These are phyloP conservation scores for Anoura caudifer DNA, from an alignment of 2,113 vertebrate species.

Conservation along the genomic window DNA sequence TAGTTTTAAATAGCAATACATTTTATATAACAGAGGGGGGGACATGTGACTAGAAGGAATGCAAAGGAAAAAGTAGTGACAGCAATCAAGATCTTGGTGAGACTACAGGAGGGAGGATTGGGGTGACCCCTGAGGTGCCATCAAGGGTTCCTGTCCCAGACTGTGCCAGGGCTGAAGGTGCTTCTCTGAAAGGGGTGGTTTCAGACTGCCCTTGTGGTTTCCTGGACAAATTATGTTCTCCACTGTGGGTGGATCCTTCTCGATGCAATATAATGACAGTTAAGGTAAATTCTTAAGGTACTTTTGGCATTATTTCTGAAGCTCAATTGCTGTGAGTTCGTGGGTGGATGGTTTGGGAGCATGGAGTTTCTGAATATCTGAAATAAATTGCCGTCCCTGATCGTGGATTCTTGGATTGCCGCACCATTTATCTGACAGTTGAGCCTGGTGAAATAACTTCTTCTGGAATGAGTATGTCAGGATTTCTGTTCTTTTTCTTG, in stretches of 20 bases:
- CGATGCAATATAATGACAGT: background rate
- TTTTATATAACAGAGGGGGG: background rate
- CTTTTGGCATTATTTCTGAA: background rate
- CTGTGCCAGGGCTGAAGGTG: background rate
- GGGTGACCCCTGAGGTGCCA: too few relatives aligned
- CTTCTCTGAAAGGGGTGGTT: background rate
- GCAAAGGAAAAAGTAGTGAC: background rate
- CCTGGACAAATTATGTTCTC: background rate
- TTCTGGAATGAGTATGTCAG: background rate
- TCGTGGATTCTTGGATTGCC: background rate
- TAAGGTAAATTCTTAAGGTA: background rate
- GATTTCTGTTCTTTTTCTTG: background rate
- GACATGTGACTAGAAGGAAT: background rate
- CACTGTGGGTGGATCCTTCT: background rate
- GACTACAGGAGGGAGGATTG: background rate
- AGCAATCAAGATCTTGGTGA: too few relatives aligned
- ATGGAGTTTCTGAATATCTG: conserved; percentile 11
- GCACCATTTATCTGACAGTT: background rate
- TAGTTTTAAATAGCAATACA: background rate
- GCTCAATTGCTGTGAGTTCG: background rate
- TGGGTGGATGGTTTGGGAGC: background rate
- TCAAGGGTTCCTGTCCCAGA: background rate
- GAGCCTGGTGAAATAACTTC: background rate
- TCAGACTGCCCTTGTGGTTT: background rate
- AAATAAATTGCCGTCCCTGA: background rate